These are phyloP conservation scores for Metaphire vulgaris DNA, from an alignment of 1,140 invertebrate genomes.

Conservation along the genomic window DNA sequence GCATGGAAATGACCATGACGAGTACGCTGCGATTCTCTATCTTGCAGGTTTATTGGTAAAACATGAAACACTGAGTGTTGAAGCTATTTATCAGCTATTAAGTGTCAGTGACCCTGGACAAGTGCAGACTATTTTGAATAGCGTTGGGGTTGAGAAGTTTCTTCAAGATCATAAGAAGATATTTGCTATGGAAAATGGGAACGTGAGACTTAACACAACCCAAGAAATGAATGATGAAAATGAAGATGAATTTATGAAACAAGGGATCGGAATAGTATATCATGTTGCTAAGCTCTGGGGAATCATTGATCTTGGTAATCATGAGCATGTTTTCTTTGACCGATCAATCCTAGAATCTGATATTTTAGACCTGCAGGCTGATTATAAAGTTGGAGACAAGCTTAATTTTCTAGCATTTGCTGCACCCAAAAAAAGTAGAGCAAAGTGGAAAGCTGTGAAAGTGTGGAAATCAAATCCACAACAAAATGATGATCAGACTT, in stretches of 20 bases:
- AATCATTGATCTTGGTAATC: constrained; percentile 52
- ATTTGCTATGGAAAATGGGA: neutral
- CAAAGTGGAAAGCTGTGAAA: constrained; percentile 49
- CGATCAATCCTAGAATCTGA: constrained; percentile 49
- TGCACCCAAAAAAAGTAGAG: constrained; percentile 51
- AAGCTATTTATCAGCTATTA: neutral
- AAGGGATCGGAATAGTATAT: constrained; percentile 47
- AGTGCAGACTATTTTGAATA: neutral
- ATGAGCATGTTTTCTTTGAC: constrained; percentile 55
- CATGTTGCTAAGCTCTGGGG: constrained; percentile 54
- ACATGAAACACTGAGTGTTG: neutral
- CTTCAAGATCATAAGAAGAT: neutral
- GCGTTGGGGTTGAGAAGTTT: neutral
- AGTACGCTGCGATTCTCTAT: neutral
- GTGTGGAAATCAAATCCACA: constrained; percentile 41
- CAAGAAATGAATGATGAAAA: neutral
- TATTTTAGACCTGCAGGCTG: constrained; percentile 49
- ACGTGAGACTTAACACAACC: neutral
- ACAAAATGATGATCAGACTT: neutral
- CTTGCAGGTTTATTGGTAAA: neutral
- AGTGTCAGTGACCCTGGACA: neutral
- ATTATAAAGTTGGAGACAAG: constrained; percentile 48
- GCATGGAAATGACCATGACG: neutral
- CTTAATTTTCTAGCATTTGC: constrained; percentile 51
- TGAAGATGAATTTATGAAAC: constrained; percentile 2